These are phyloP conservation scores for Cirrhinus molitorella DNA, from an alignment of 2,797 vertebrate genomes.

Conservation along the genomic window DNA sequence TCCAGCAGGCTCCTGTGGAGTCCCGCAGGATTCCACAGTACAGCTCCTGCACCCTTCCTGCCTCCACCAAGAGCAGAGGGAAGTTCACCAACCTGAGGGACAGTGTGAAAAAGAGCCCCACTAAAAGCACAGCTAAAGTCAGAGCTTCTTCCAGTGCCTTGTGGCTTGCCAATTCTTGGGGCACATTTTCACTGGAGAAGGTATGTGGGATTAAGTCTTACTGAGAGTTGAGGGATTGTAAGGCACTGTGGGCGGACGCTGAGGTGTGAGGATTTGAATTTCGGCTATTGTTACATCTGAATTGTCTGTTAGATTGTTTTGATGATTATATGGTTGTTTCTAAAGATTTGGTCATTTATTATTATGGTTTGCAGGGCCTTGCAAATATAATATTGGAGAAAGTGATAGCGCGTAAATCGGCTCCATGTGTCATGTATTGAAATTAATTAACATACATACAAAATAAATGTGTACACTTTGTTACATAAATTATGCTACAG, in stretches of 20 bases:
- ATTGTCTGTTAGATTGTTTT: not conserved
- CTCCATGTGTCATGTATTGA: not conserved
- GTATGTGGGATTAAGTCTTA: slow-evolving; percentile 71
- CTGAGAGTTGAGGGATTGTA: slow-evolving; percentile 29
- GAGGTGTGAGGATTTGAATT: not conserved
- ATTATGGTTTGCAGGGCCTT: not conserved
- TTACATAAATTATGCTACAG: too few relatives aligned
- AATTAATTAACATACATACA: not conserved
- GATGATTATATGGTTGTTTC: not conserved
- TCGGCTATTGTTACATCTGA: not conserved
- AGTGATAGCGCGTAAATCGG: not conserved
- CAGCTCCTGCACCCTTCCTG: slow-evolving; percentile 79
- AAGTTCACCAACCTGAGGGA: slow-evolving; percentile 83
- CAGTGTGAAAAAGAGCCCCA: slow-evolving; percentile 85
- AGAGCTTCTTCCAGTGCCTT: slow-evolving; percentile 71
- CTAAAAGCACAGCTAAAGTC: slow-evolving; percentile 83
- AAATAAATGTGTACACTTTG: not conserved
- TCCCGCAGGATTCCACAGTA: slow-evolving; percentile 63
- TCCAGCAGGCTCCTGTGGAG: slow-evolving; percentile 65
- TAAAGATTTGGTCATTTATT: not conserved
- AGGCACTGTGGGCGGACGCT: not conserved
- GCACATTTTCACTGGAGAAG: slow-evolving; percentile 74
- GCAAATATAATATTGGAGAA: too few relatives aligned
- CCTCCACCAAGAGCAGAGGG: slow-evolving; percentile 70
- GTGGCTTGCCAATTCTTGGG: slow-evolving; percentile 81